Conservation (phyloP, 30 jellyfish, hydroid and myxozoan genomes). For the Rhopilema esculentum region DNA sequence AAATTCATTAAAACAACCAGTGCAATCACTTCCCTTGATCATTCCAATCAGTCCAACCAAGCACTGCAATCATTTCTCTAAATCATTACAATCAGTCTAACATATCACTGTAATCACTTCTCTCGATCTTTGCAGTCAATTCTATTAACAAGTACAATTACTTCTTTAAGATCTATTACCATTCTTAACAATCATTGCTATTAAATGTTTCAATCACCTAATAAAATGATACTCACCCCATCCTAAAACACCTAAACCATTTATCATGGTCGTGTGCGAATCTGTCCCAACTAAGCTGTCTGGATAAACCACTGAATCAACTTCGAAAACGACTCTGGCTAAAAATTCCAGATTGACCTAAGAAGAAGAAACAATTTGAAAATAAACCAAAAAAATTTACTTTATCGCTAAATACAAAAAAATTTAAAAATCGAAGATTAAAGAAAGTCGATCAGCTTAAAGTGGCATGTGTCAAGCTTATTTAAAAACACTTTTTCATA, state of each 20-base stretch:
- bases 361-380: background rate
- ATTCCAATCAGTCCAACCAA: background rate
- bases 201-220: background rate
- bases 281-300: constrained; percentile 97
- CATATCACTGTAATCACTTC: too few species aligned
- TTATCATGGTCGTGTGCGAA: constrained; percentile 96
- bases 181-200: background rate
- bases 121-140: background rate
- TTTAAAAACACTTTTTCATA: too few species aligned
- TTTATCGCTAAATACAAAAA: background rate
- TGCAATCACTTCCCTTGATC: background rate
- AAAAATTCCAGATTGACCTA: constrained; percentile 93
- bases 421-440: background rate
- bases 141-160: background rate
- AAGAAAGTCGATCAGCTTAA: too few species aligned
- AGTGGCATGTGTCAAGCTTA: too few species aligned
- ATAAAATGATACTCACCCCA: constrained; percentile 81
- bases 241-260: constrained; percentile 95
- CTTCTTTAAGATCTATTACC: too few species aligned
- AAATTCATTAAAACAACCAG: background rate
- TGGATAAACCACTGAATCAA: constrained; percentile 79
- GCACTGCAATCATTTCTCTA: background rate
- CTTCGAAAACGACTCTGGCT: constrained; percentile 85
- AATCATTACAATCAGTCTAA: too few species aligned
- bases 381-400: background rate